phyloP scores from a whole-genome alignment of 2,888 invertebrate species.

The Gandaritis pyraliata region DNA sequence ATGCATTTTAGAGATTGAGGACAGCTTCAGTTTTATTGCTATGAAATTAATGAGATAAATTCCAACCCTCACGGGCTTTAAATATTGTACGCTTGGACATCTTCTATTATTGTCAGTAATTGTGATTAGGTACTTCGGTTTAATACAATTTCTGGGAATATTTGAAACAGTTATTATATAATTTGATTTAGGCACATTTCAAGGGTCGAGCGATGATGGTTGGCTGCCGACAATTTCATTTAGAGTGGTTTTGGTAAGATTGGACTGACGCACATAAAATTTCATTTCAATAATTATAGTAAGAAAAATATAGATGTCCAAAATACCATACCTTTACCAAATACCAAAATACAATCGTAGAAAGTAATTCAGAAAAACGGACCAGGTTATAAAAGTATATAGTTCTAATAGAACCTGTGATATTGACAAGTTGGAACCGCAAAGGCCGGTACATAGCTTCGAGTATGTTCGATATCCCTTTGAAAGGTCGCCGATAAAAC shows the following conservation, averaged over 20 bases:
- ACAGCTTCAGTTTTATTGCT: conserved; percentile 13
- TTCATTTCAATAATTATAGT: too few relatives aligned
- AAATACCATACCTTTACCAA: too few relatives aligned
- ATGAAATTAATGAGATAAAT: conserved; percentile 8
- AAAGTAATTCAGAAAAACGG: background rate
- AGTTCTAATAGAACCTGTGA: conserved; percentile 22
- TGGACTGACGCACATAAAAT: conserved; percentile 3
- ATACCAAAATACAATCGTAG: background rate
- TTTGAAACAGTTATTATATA: conserved; percentile 33
- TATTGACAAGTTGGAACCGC: conserved; percentile 31
- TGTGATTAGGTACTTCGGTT: conserved; percentile 15
- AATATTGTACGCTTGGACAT: conserved; percentile 16
- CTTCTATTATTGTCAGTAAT: conserved; percentile 11
- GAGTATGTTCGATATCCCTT: conserved; percentile 31
- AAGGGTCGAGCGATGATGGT: conserved; percentile 25
- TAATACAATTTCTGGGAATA: conserved; percentile 24
- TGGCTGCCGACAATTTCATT: background rate
- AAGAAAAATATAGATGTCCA: too few relatives aligned
- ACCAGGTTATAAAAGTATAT: conserved; percentile 9
- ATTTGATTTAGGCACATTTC: conserved; percentile 35
- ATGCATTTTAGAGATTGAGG: conserved; percentile 28
- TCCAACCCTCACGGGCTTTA: conserved; percentile 9
- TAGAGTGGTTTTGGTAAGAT: conserved; percentile 5
- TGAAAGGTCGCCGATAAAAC: conserved; percentile 33
- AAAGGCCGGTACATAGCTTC: conserved; percentile 27